Base-by-base conservation (phyloP, 2,888 invertebrate species). In the Eupeodes latifasciatus region DNA sequence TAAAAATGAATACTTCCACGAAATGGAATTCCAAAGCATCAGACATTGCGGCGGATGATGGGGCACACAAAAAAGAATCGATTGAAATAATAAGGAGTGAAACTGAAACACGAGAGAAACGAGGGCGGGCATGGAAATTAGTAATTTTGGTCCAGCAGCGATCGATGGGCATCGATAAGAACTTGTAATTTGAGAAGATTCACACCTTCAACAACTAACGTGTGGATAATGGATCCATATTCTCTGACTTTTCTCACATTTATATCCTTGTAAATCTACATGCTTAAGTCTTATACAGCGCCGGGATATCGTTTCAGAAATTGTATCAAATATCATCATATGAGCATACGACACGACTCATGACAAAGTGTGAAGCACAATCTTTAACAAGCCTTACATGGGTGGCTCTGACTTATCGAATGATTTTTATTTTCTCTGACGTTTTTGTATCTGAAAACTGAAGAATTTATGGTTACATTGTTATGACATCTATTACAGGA, bases 281-380 rank as follows among this genome's bases (percentile, higher is more conserved):
- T 5, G 11, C 27, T 1, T 34, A 40, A 40, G 40, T 12, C 9
- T 40, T 11, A 27, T 5, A 40, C 44, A 34, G 40, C 80, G 64
- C 69, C 85, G 76, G 81, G 67, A 59, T 44, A 36, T 75, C n/a
- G 64, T 62, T 66, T 79, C 69, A 79, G 86, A 87, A 72, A 87
- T 79, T 79, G 79, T 83, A 87, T 87, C 83, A 67, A 76, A 84
- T 87, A 71, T 59, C 83, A 67, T 49, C 78, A 77, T 27, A 27
- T 27, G 27, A 27, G 27, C 27, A 27, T 1, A 27, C 27, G 0
- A 27, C 27, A 27, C 72, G 53, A 74, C 57, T 47, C 67, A 51
- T 57, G 55, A 72, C 59, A 57, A 62, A 83, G 82, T 86, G 82
- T 79, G 62, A 86, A 82, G 53, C 74, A 64, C 67, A 64, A 64